These are phyloP conservation scores for Drosophila conformis DNA, from an alignment of 2,888 invertebrate species.

Conservation along the genomic window DNA sequence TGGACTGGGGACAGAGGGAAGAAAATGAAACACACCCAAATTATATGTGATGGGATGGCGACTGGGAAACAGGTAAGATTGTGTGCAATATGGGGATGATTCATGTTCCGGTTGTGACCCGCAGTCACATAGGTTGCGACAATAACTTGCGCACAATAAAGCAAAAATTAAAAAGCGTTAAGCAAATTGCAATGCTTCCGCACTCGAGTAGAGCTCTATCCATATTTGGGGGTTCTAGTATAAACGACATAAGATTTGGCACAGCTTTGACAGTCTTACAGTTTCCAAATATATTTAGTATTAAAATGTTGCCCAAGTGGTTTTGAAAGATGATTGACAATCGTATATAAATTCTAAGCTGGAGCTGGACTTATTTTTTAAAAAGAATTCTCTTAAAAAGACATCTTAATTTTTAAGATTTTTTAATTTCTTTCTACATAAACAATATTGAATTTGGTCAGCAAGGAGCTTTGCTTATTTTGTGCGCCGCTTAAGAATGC, in stretches of 20 bases:
- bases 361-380: background rate
- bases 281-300: background rate
- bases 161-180: slow-evolving; percentile 80
- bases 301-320: background rate
- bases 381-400: background rate
- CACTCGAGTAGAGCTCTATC: background rate
- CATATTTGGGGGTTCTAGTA: background rate
- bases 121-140: slow-evolving; percentile 27
- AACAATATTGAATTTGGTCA: no score
- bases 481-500: background rate
- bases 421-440: no score
- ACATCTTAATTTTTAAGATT: background rate
- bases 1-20: background rate
- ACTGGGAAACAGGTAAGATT: background rate
- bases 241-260: background rate
- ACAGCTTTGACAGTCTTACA: background rate
- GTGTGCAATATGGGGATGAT: slow-evolving; percentile 22
- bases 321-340: background rate
- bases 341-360: background rate
- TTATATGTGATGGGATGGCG: slow-evolving; percentile 11
- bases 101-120: slow-evolving; percentile 9
- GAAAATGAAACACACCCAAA: slow-evolving; percentile 18
- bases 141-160: slow-evolving; percentile 78
- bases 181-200: slow-evolving; percentile 58
- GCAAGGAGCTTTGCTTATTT: background rate